A percentile compares a stretch with the other conserved stretches of the same genome.
phyloP scores from a whole-genome alignment of 1,140 invertebrate genomes.

The Araneus ventricosus region DNA sequence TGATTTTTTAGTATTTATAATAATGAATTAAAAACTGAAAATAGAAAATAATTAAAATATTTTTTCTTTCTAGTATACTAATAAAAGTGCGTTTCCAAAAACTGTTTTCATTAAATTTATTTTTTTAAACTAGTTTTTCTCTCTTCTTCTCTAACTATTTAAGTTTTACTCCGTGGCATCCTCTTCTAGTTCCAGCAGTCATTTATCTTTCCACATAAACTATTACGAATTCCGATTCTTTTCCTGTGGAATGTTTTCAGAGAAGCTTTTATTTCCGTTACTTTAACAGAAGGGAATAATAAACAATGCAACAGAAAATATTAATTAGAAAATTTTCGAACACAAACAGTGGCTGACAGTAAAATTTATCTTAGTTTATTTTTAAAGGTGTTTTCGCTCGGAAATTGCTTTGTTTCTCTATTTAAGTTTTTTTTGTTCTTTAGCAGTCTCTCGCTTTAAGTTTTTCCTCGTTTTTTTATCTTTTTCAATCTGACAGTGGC shows the following conservation, averaged over 20 bases:
- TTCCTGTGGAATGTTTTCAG: background rate
- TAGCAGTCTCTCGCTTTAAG: background rate
- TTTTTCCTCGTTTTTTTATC: background rate
- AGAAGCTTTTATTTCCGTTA: background rate
- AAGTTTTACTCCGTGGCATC: background rate
- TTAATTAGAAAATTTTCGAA: background rate
- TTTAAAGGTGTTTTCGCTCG: background rate
- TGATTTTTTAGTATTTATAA: no score
- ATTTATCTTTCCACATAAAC: background rate
- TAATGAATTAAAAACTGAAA: no score
- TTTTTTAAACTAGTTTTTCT: no score
- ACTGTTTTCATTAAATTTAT: no score
- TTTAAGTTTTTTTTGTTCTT: background rate
- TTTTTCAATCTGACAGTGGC: background rate
- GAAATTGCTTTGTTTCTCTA: background rate
- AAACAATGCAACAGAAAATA: background rate
- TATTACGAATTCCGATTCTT: background rate
- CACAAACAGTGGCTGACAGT: background rate
- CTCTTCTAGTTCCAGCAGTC: background rate
- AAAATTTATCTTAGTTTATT: background rate
- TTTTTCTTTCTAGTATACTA: no score
- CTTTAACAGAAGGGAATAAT: background rate
- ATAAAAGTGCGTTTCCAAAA: no score
- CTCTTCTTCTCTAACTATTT: no score
- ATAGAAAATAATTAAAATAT: no score